Conservation (phyloP, 2,888 invertebrate genomes). For the Calephelis perditalis region DNA sequence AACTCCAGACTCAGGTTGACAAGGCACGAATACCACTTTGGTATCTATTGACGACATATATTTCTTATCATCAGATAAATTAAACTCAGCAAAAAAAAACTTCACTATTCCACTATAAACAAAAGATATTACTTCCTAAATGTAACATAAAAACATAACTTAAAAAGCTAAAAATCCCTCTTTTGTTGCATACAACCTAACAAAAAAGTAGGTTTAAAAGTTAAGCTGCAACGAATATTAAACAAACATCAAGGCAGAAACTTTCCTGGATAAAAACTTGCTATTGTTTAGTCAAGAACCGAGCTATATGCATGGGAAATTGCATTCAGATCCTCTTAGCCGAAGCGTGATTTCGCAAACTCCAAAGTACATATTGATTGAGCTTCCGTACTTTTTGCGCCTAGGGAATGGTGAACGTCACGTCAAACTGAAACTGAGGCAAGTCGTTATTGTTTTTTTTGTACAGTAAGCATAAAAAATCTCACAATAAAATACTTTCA, state of each 20-base stretch:
- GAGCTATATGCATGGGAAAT: slow-evolving; percentile 26
- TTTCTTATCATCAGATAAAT: no score
- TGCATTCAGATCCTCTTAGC: slow-evolving; percentile 26
- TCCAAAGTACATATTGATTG: slow-evolving; percentile 25
- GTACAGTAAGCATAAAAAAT: background rate
- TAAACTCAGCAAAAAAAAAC: no score
- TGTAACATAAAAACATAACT: no score
- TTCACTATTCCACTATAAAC: no score
- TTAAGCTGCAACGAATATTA: slow-evolving; percentile 19
- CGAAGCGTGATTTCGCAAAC: slow-evolving; percentile 26
- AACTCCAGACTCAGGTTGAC: no score
- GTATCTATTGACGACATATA: no score
- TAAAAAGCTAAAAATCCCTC: no score
- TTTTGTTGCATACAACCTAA: no score
- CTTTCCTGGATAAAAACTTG: slow-evolving; percentile 30
- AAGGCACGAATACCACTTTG: no score
- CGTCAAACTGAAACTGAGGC: slow-evolving; percentile 8
- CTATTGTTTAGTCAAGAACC: slow-evolving; percentile 19
- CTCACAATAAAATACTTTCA: no score
- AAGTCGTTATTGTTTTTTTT: background rate
- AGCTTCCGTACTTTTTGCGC: slow-evolving; percentile 22
- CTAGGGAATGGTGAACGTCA: slow-evolving; percentile 6
- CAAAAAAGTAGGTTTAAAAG: no score
- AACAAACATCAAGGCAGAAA: slow-evolving; percentile 25
- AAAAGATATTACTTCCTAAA: no score